These are phyloP conservation scores for Dallia pectoralis DNA, from an alignment of 2,797 vertebrate genomes.

Conservation along the genomic window DNA sequence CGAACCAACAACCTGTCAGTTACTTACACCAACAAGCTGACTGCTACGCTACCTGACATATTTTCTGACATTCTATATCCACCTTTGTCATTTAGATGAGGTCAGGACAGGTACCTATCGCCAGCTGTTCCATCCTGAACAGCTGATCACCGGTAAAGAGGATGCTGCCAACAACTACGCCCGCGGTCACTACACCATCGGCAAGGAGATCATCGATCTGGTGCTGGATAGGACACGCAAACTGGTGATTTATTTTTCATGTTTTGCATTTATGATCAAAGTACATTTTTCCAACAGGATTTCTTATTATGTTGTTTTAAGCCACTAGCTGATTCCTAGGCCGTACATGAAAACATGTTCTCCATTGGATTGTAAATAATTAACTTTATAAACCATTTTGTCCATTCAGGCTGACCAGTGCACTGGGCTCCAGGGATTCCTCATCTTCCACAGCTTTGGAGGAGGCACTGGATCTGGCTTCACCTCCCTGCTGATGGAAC, in stretches of 20 bases:
- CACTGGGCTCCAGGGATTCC: slow-evolving; percentile 83
- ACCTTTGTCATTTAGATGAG: slow-evolving; percentile 57
- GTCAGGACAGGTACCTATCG: slow-evolving; percentile 73
- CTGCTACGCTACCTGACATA: background rate
- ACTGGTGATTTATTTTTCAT: slow-evolving; percentile 57
- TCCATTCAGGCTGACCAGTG: slow-evolving; percentile 80
- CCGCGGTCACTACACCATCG: slow-evolving; percentile 77
- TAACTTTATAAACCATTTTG: too few relatives aligned
- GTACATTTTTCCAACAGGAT: too few relatives aligned
- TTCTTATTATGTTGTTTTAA: background rate
- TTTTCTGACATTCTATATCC: background rate
- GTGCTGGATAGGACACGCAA: slow-evolving; percentile 77
- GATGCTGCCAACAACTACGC: slow-evolving; percentile 80
- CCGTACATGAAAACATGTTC: background rate
- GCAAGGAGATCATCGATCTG: slow-evolving; percentile 77
- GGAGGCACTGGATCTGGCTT: slow-evolving; percentile 87
- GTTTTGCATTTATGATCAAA: too few relatives aligned
- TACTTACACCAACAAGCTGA: too few relatives aligned
- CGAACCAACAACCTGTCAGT: too few relatives aligned
- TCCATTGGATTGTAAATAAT: too few relatives aligned
- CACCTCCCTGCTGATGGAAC: slow-evolving; percentile 87
- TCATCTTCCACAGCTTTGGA: slow-evolving; percentile 81
- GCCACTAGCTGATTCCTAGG: background rate
- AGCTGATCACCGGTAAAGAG: slow-evolving; percentile 79
- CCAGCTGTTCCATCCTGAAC: slow-evolving; percentile 77